Percentiles rank a stretch among this genome's conserved stretches.
phyloP scores from a whole-genome alignment of 2,888 invertebrate species.

The Trissolcus japonicus region DNA sequence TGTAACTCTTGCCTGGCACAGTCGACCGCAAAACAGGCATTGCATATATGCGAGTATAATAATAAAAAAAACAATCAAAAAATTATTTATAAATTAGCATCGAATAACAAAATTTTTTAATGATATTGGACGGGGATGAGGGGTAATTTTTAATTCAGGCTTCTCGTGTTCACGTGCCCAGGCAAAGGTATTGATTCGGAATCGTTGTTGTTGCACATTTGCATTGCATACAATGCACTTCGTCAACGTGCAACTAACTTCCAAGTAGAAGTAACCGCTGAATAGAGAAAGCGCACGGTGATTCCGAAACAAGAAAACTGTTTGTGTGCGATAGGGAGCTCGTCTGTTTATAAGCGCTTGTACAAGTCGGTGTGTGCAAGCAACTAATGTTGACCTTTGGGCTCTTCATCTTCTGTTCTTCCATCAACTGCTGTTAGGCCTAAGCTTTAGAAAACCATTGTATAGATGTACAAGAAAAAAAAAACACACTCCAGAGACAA shows the following conservation, averaged over 20 bases:
- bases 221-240: slow-evolving; percentile 43
- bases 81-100: too few species aligned
- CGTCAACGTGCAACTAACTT: slow-evolving; percentile 38
- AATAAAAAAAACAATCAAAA: too few species aligned
- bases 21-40: too few species aligned
- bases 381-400: slow-evolving; percentile 44
- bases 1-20: slow-evolving; percentile 1
- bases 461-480: slow-evolving; percentile 13
- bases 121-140: slow-evolving; percentile 33
- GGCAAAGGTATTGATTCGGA: slow-evolving; percentile 47
- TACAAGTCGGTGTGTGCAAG: slow-evolving; percentile 14
- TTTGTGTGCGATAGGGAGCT: background rate
- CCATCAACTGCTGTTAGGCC: slow-evolving; percentile 29
- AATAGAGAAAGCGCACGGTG: slow-evolving; percentile 37
- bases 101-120: background rate
- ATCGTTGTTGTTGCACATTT: slow-evolving; percentile 46
- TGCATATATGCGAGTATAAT: too few species aligned
- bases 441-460: slow-evolving; percentile 16
- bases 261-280: slow-evolving; percentile 39
- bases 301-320: slow-evolving; percentile 27
- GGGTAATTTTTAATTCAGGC: background rate
- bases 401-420: slow-evolving; percentile 38
- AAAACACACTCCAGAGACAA: slow-evolving; percentile 12
- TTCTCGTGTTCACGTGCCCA: slow-evolving; percentile 18
- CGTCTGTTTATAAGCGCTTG: slow-evolving; percentile 4